These are phyloP conservation scores for Leptocoma aspasia DNA, from an alignment of 2,113 vertebrate genomes.

Conservation along the genomic window DNA sequence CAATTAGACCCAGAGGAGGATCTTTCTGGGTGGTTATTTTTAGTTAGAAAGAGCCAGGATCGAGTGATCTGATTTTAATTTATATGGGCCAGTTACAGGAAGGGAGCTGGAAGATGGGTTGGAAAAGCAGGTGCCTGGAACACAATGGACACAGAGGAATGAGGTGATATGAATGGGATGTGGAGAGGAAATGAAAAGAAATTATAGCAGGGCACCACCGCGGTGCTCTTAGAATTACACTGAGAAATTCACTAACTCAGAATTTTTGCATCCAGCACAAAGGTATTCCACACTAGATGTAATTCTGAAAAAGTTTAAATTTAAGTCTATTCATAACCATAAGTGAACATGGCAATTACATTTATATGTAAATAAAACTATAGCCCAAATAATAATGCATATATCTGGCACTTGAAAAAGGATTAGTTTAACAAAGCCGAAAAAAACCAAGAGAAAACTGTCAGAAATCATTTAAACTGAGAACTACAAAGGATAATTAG, in stretches of 20 bases:
- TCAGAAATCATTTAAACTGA: background rate
- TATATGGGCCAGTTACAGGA: background rate
- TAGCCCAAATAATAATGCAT: background rate
- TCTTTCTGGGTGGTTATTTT: slow-evolving; percentile 20
- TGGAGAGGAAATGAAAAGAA: background rate
- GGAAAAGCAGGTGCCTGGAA: slow-evolving; percentile 6
- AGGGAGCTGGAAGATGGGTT: background rate
- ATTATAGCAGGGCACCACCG: background rate
- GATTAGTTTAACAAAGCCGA: background rate
- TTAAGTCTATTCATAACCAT: background rate
- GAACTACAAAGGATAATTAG: background rate
- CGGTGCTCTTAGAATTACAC: background rate
- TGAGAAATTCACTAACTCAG: background rate
- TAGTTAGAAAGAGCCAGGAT: background rate
- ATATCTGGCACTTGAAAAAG: background rate
- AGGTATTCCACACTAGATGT: background rate
- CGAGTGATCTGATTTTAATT: background rate
- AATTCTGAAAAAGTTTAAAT: background rate
- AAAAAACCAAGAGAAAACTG: background rate
- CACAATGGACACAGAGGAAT: background rate
- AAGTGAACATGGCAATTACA: background rate
- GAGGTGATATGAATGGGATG: background rate
- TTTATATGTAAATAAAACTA: background rate
- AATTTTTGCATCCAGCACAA: background rate
- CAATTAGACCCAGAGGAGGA: background rate